Evolutionary conservation across 2,888 invertebrate species (phyloP), one percentile per base, ranked within the genome.

Genomic region (Saturnia japonica): DNA sequence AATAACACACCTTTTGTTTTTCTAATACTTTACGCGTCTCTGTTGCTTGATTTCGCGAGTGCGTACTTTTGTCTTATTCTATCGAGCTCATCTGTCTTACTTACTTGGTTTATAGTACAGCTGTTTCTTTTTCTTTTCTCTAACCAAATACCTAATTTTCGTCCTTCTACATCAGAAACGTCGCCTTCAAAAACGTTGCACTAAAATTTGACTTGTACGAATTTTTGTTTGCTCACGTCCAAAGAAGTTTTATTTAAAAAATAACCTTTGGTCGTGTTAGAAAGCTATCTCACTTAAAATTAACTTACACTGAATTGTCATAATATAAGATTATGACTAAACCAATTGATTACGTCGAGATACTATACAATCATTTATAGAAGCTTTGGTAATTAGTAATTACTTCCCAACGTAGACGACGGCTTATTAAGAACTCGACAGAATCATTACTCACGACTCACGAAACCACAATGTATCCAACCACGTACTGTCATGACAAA

Each of bases 301-400:
- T 34, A 34, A 34, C 34, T 34, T 34, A 34, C 6, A 34, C 3
- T 34, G 6, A 34, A 34, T 6, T 6, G 6, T 34, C 34, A 34
- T 45, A 14, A 45, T 3, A 14, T 16, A 45, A 1, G 14, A 45
- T 45, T 19, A 47, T 47, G 19, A 60, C 28, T 28, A 60, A 0
- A 14, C 25, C 57, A 28, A 12, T 11, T 60, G 28, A 60, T 57
- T 4, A 57, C 57, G n/a, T 54, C 22, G 51, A 54, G 22, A 22
- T 22, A 60, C 25, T 28, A 82, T 81, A 80, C 80, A 82, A 77
- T 84, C 83, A 85, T 90, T 90, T 91, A 91, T 90, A 83, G 83
- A 89, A 87, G 85, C 85, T 85, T 91, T 91, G 90, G 86, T 90
- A 88, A 91, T 91, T 89, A 84, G n/a, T 34, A 34, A 6, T 2